A percentile compares a stretch with the other conserved stretches of the same genome.
phyloP scores from a whole-genome alignment of 1,140 invertebrate genomes.

The Calephelis virginiensis region DNA sequence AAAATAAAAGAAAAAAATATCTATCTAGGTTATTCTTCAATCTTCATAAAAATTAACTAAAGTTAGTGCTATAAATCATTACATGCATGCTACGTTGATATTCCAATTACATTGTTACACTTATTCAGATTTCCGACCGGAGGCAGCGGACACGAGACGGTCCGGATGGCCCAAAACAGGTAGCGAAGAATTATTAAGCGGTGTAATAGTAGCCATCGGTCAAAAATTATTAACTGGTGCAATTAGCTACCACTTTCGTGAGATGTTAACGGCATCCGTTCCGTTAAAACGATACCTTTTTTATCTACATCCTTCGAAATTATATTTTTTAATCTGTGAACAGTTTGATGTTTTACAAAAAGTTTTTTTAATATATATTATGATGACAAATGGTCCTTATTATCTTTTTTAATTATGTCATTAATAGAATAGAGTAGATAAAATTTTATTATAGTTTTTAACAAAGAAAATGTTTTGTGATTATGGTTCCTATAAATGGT shows the following conservation, averaged over 20 bases:
- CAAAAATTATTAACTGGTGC: conserved; percentile 53
- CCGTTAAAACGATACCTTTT: conserved; percentile 26
- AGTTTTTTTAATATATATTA: conserved; percentile 20
- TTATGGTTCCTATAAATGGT: no score
- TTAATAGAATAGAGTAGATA: neutral
- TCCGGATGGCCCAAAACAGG: conserved; percentile 48
- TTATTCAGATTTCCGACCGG: conserved; percentile 10
- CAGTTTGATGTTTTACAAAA: conserved; percentile 22
- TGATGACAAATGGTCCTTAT: neutral
- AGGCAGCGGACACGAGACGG: conserved; percentile 1
- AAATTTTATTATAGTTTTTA: neutral
- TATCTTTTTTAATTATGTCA: neutral
- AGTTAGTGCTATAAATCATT: neutral
- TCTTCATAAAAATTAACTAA: no score
- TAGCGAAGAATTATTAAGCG: conserved; percentile 66
- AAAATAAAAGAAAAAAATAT: no score
- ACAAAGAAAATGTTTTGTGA: neutral
- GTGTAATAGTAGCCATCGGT: conserved; percentile 47
- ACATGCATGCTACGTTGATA: conserved; percentile 2
- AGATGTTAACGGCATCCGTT: conserved; percentile 32
- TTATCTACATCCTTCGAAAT: conserved; percentile 28
- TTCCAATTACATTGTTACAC: conserved; percentile 24
- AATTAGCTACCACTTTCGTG: conserved; percentile 32
- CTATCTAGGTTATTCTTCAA: no score
- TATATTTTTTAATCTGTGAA: conserved; percentile 10